phyloP scores from a whole-genome alignment of 2,888 invertebrate species.

The Dryococelus australis region DNA sequence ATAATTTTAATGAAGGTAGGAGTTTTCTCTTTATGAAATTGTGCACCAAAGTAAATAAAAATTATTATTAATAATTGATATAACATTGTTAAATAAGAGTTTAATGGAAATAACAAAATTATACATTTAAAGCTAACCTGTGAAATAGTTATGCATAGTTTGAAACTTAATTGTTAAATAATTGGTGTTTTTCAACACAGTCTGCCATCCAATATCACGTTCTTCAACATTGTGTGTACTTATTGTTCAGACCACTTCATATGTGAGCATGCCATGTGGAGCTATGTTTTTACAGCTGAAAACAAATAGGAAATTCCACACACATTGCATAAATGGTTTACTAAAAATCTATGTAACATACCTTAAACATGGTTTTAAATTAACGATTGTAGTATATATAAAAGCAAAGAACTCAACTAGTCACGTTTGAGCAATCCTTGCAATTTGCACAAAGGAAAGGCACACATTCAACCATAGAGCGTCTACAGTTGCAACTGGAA shows the following conservation, averaged over 20 bases:
- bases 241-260: neutral
- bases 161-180: neutral
- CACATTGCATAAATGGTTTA: slow-evolving; percentile 9
- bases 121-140: no score
- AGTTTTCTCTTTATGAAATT: no score
- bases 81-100: no score
- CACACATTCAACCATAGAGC: slow-evolving; percentile 12
- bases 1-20: no score
- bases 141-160: no score
- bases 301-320: neutral
- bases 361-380: no score
- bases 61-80: no score
- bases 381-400: neutral
- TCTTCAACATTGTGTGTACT: neutral
- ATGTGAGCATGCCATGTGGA: neutral
- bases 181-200: neutral
- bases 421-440: neutral
- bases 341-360: neutral
- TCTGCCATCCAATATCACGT: neutral
- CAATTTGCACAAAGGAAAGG: slow-evolving; percentile 5
- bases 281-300: neutral
- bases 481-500: neutral
- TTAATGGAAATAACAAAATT: no score
- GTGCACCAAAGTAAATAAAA: no score
- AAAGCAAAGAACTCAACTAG: neutral